A percentile compares a stretch with the other conserved stretches of the same genome.
Conservation (phyloP, 1,140 invertebrate genomes). For the Chlorops oryzae region DNA sequence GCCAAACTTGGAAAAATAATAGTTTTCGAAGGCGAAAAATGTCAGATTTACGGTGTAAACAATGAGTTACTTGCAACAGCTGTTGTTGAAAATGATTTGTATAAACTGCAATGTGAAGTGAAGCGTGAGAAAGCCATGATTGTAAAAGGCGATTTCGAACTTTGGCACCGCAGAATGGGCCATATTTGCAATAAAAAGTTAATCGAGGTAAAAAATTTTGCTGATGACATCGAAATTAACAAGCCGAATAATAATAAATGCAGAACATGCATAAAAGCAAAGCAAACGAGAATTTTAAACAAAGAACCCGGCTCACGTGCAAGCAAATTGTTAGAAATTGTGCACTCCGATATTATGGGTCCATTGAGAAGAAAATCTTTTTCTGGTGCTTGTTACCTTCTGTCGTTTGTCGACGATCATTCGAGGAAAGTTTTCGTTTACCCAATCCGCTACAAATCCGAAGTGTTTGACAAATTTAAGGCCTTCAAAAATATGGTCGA, state of each 20-base stretch:
- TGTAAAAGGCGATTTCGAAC: not conserved
- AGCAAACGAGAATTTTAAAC: too few relatives aligned
- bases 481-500: constrained; percentile 26
- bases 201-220: not conserved
- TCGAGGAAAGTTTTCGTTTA: constrained; percentile 42
- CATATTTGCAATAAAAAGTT: constrained; percentile 1
- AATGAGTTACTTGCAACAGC: not conserved
- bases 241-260: too few relatives aligned
- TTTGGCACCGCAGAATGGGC: constrained; percentile 1
- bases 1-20: constrained; percentile 1
- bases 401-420: constrained; percentile 49
- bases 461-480: constrained; percentile 23
- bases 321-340: constrained; percentile 2
- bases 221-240: not conserved
- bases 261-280: too few relatives aligned
- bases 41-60: not conserved
- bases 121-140: too few relatives aligned
- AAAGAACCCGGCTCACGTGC: not conserved
- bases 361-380: constrained; percentile 16
- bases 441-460: constrained; percentile 8
- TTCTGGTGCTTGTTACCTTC: not conserved
- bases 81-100: constrained; percentile 1
- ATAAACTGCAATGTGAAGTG: too few relatives aligned
- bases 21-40: not conserved
- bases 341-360: constrained; percentile 34